phyloP scores from a whole-genome alignment of 2,797 vertebrate species.

The Cossypha dichroa region DNA sequence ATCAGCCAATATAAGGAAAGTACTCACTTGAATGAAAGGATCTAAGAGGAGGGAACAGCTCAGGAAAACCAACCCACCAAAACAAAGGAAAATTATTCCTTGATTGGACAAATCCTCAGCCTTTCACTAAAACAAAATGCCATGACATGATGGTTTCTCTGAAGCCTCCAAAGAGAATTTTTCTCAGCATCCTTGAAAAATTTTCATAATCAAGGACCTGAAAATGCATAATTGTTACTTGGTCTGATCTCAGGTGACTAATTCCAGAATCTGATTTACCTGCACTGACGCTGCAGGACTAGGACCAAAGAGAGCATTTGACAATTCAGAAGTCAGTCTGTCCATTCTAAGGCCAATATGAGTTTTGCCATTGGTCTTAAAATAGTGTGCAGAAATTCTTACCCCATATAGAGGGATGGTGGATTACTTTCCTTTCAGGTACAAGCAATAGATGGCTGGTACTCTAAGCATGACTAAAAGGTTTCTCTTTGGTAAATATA shows the following conservation, averaged over 20 bases:
- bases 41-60: not conserved
- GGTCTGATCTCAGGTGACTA: not conserved
- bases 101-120: not conserved
- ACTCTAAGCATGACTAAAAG: not conserved
- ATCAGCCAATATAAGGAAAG: not conserved
- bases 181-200: not conserved
- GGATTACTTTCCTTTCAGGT: not conserved
- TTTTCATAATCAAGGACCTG: not conserved
- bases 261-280: not conserved
- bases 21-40: not conserved
- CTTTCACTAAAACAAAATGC: not conserved
- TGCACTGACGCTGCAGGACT: not conserved
- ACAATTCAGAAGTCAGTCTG: not conserved
- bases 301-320: not conserved
- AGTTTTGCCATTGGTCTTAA: not conserved
- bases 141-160: not conserved
- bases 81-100: not conserved
- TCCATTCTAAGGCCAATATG: not conserved
- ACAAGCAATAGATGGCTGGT: not conserved
- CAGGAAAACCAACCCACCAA: not conserved
- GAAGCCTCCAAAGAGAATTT: not conserved
- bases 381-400: not conserved
- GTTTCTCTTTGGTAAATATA: not conserved
- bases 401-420: not conserved
- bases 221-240: not conserved